Evolutionary conservation across 1,140 invertebrate genomes (phyloP).

Genomic region (Musca vetustissima): DNA sequence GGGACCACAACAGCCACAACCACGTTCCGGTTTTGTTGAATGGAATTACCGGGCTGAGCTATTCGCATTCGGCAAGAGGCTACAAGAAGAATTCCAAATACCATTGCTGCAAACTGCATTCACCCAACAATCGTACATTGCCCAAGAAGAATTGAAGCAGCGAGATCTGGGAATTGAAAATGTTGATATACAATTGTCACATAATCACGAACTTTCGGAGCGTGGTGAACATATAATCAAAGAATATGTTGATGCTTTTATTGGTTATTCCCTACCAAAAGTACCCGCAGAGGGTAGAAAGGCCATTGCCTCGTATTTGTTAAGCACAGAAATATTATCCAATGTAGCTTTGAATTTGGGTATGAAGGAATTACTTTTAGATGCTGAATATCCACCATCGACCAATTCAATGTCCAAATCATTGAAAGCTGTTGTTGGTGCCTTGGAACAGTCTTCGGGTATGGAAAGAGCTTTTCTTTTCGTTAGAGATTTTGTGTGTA

Average conservation of each 20-base stretch:
- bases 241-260: slow-evolving; percentile 59
- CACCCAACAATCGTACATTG: slow-evolving; percentile 77
- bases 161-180: slow-evolving; percentile 70
- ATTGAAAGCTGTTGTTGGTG: slow-evolving; percentile 81
- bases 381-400: slow-evolving; percentile 74
- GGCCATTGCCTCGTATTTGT: slow-evolving; percentile 67
- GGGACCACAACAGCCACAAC: slow-evolving; percentile 42
- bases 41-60: slow-evolving; percentile 90
- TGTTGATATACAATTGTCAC: slow-evolving; percentile 60
- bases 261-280: slow-evolving; percentile 64
- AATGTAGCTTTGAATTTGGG: slow-evolving; percentile 75
- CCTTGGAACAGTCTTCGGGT: slow-evolving; percentile 67
- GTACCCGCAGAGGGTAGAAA: slow-evolving; percentile 71
- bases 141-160: slow-evolving; percentile 68
- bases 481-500: slow-evolving; percentile 83
- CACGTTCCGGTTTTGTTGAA: slow-evolving; percentile 69
- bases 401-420: slow-evolving; percentile 69
- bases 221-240: slow-evolving; percentile 67
- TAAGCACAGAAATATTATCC: slow-evolving; percentile 67
- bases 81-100: slow-evolving; percentile 81
- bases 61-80: slow-evolving; percentile 81
- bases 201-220: slow-evolving; percentile 70
- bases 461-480: slow-evolving; percentile 69
- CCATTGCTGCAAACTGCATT: slow-evolving; percentile 74
- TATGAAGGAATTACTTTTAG: slow-evolving; percentile 78